Percentiles rank a stretch among this genome's conserved stretches.
Conservation (phyloP, 2,888 invertebrate genomes). For the Anthoptus insignis region DNA sequence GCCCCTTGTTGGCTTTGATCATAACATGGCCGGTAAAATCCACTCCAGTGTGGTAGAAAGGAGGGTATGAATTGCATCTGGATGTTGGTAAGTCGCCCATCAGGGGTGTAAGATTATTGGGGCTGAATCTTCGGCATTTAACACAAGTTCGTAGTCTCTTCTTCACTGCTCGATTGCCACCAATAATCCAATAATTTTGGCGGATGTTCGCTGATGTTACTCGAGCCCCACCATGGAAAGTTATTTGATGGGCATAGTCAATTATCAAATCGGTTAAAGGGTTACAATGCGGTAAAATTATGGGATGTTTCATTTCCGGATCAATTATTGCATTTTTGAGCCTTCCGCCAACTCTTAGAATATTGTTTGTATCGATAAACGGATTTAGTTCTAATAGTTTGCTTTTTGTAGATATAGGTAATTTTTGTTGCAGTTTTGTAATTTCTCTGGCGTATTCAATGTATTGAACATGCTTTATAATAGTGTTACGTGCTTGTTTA, state of each 20-base stretch:
- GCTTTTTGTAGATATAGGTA: constrained; percentile 23
- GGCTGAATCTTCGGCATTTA: constrained; percentile 35
- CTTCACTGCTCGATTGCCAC: constrained; percentile 39
- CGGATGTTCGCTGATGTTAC: constrained; percentile 36
- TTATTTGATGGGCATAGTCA: constrained; percentile 36
- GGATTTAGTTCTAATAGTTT: constrained; percentile 33
- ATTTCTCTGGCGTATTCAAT: constrained; percentile 29
- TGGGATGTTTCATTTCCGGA: constrained; percentile 34
- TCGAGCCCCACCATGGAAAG: constrained; percentile 40
- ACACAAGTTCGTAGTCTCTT: constrained; percentile 42
- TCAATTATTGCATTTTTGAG: constrained; percentile 30
- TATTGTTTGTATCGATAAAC: constrained; percentile 28
- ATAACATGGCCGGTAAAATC: not conserved
- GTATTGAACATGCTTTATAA: constrained; percentile 26
- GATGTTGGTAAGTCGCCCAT: not conserved
- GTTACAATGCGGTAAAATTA: constrained; percentile 31
- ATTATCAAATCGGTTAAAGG: constrained; percentile 34
- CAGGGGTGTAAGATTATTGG: constrained; percentile 12
- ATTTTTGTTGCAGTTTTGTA: constrained; percentile 10
- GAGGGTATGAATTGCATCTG: not conserved
- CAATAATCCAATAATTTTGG: constrained; percentile 39
- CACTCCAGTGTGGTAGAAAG: not conserved
- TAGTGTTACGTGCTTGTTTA: constrained; percentile 6
- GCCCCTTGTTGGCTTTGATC: not conserved
- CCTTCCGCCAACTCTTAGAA: constrained; percentile 41